Evolutionary conservation across 2,113 vertebrate species (phyloP), one percentile per base, ranked within the genome.

Genomic region (Pteruthius melanotis): DNA sequence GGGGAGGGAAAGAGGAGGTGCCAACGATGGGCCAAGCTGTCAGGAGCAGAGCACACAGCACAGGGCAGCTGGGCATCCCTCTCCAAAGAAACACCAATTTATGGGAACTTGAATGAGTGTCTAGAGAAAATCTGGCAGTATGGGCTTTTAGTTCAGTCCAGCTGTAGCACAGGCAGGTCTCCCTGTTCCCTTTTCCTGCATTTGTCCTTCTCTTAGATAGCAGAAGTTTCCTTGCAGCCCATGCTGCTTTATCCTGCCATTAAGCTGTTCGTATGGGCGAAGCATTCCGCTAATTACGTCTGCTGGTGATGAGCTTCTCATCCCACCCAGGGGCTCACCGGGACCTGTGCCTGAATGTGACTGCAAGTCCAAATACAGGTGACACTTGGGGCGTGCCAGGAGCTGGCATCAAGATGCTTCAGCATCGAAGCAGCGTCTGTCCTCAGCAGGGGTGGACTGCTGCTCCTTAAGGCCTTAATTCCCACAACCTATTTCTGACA

Each of bases 351-450:
- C 40, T 68, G 42, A 28, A 27, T 28, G 33, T 50, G 60, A 50
- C n/a, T 47, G 39, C 40, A 83, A 80, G 81, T 77, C 42, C 69
- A 74, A 79, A 31, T 5, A 10, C 24, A 59, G 79, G 68, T 52
- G 80, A 44, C 79, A 14, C 39, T 91, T 54, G 0, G 54, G 87
- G 47, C 35, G 22, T 9, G 23, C 61, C 1, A 8, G 69, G 87
- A 61, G 72, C 59, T 81, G 90, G 68, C n/a, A 83, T 57, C 53
- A 84, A 70, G 12, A 39, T 87, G 52, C 52, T 45, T 86, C 79
- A 11, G 0, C 37, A 50, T 15, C 0, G 2, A 74, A 90, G 49
- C 23, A 52, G 19, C 0, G 0, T 52, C 61, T 72, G 28, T 90
- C 70, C 79, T 93, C 66, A 26, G 23, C 2, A 3, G 44, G 11